Conservation (phyloP, 2,888 invertebrate species). For the Eilema caniola region DNA sequence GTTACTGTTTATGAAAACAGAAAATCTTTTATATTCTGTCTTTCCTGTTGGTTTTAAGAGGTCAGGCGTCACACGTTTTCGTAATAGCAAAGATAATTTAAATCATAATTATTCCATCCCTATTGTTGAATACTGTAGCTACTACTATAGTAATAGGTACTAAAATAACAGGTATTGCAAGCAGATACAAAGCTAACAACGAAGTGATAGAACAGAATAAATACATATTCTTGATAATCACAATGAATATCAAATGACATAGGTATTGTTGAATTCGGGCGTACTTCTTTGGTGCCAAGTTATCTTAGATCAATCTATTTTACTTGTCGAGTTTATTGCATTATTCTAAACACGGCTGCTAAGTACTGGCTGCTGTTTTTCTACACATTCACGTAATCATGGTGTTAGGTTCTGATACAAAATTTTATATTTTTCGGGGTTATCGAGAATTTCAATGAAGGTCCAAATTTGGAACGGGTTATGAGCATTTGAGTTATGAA, state of each 20-base stretch:
- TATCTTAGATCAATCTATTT: constrained; percentile 27
- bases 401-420: neutral
- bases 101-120: neutral
- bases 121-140: neutral
- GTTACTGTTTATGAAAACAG: too few species aligned
- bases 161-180: neutral
- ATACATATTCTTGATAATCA: neutral
- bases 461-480: too few species aligned
- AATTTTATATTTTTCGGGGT: neutral
- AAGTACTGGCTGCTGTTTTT: constrained; percentile 34
- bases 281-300: constrained; percentile 19
- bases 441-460: neutral
- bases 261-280: neutral
- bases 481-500: too few species aligned
- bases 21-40: too few species aligned
- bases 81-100: too few species aligned
- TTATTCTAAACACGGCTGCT: constrained; percentile 33
- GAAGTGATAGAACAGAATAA: constrained; percentile 2
- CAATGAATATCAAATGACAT: neutral
- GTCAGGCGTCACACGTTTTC: too few species aligned
- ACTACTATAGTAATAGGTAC: neutral
- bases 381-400: neutral
- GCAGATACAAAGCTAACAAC: neutral
- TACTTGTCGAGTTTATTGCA: constrained; percentile 11
- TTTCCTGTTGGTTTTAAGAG: too few species aligned